phyloP scores from a whole-genome alignment of 2,113 vertebrate genomes.

The Ciconia maguari region DNA sequence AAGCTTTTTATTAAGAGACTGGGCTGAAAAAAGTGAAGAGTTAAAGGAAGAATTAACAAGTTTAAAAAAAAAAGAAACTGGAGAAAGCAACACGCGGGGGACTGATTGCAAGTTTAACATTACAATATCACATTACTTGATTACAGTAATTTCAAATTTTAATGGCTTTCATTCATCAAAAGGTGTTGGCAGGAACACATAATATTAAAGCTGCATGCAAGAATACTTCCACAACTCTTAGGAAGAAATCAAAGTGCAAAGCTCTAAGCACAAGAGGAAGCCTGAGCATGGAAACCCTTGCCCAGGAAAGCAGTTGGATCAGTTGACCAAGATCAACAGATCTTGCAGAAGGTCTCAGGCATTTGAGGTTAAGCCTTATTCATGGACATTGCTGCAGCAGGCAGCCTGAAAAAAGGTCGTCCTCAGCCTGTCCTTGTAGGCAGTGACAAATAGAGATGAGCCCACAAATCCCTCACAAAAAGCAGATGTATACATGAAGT shows the following conservation, averaged over 20 bases:
- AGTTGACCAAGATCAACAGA: neutral
- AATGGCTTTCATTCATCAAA: conserved; percentile 52
- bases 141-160: conserved; percentile 39
- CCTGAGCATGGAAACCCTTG: neutral
- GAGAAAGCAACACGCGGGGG: conserved; percentile 29
- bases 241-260: neutral
- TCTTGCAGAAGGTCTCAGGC: neutral
- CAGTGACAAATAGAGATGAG: neutral
- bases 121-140: conserved; percentile 35
- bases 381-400: neutral
- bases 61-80: neutral
- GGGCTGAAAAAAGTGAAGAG: neutral
- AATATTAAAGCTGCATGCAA: neutral
- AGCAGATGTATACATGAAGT: neutral
- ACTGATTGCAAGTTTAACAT: conserved; percentile 36
- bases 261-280: neutral
- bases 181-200: conserved; percentile 24
- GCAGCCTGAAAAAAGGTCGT: neutral
- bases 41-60: conserved; percentile 29
- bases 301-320: neutral
- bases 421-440: neutral
- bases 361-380: neutral
- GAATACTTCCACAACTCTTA: neutral
- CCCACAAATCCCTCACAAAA: neutral
- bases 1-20: neutral